These are phyloP conservation scores for human (Homo sapiens) DNA, from an alignment of 2,113 vertebrate genomes.

Conservation along the genomic window GRCh38 chr11:99262501-99263000, in stretches of 20 bases:
- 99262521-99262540: background rate
- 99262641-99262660: background rate
- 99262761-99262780: background rate
- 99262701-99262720: background rate
- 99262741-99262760: background rate
- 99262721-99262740: background rate
- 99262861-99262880: background rate
- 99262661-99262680: background rate
- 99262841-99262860: background rate
- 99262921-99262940: background rate
- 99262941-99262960: background rate
- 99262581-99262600: background rate
- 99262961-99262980: background rate
- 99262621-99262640: background rate
- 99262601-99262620: background rate
- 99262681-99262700: background rate
- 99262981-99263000: background rate
- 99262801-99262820: background rate
- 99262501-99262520: background rate
- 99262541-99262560: background rate
- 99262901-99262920: background rate
- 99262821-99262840: background rate
- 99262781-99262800: background rate
- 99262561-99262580: background rate
- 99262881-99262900: background rate